Conservation (phyloP, 2,888 invertebrate genomes). For the Hemistola chrysoprasaria region DNA sequence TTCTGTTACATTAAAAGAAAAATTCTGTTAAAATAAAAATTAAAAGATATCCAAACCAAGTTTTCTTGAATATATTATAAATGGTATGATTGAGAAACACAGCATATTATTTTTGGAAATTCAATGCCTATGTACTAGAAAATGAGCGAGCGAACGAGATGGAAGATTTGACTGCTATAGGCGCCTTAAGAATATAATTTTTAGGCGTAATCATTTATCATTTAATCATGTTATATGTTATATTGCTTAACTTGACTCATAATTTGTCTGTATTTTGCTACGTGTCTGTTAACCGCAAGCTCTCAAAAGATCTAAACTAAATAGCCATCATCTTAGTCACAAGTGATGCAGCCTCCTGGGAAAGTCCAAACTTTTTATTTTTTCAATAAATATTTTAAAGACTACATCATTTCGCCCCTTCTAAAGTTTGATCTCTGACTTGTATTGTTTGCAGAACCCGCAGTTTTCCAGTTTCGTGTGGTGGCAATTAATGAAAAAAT, state of each 20-base stretch:
- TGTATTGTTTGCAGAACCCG: conserved; percentile 8
- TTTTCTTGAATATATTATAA: too few species aligned
- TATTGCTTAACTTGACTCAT: conserved; percentile 11
- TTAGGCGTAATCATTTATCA: too few species aligned
- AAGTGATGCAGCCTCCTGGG: conserved; percentile 14
- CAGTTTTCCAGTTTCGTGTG: conserved; percentile 4
- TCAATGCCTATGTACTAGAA: too few species aligned
- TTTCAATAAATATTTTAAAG: conserved; percentile 15
- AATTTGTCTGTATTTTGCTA: conserved; percentile 6
- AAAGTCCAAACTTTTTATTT: conserved; percentile 17
- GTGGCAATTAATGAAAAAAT: conserved; percentile 13
- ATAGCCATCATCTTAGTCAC: conserved; percentile 13
- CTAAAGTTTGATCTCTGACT: conserved; percentile 4
- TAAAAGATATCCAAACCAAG: too few species aligned
- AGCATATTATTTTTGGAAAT: too few species aligned
- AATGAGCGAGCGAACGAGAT: too few species aligned
- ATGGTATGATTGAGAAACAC: too few species aligned
- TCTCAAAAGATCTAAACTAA: conserved; percentile 11
- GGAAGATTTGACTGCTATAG: too few species aligned
- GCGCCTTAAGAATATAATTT: too few species aligned
- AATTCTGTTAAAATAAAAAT: too few species aligned
- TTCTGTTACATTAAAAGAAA: too few species aligned
- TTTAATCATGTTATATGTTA: too few species aligned
- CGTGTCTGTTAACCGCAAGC: conserved; percentile 9
- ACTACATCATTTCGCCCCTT: conserved; percentile 8